Conservation (phyloP, 2,888 invertebrate genomes). For the Dorcus hopei region DNA sequence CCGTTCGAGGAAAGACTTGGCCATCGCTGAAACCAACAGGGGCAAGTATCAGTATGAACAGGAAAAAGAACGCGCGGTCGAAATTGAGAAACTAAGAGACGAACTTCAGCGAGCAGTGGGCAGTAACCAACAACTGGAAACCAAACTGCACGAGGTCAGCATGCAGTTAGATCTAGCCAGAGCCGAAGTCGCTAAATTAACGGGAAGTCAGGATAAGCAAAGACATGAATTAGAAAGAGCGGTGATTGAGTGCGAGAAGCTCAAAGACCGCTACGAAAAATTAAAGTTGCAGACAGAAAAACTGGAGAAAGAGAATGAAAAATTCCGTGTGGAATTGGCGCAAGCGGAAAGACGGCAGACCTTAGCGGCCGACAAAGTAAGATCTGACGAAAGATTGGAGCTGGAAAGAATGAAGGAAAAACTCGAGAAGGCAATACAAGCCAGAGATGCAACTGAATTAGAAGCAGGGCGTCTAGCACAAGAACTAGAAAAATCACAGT, state of each 20-base stretch:
- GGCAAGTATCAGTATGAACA: constrained; percentile 77
- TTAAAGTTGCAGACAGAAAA: constrained; percentile 69
- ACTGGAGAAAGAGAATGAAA: constrained; percentile 73
- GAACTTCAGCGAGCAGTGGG: constrained; percentile 68
- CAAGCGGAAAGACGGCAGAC: constrained; percentile 61
- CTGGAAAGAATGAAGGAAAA: constrained; percentile 82
- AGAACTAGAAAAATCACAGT: constrained; percentile 82
- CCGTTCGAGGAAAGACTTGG: constrained; percentile 71
- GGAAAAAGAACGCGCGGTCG: constrained; percentile 61
- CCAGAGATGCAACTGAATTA: constrained; percentile 78
- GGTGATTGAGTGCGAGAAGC: constrained; percentile 85
- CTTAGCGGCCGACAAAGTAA: constrained; percentile 61
- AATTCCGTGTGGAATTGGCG: constrained; percentile 66
- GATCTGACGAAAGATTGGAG: constrained; percentile 70
- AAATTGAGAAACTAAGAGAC: constrained; percentile 69
- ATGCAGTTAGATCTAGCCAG: constrained; percentile 78
- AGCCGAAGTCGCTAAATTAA: constrained; percentile 72
- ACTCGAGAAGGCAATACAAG: constrained; percentile 79
- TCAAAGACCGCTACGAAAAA: constrained; percentile 80
- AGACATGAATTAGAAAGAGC: constrained; percentile 77
- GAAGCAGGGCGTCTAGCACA: constrained; percentile 81
- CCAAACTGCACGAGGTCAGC: constrained; percentile 73
- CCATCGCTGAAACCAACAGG: constrained; percentile 72
- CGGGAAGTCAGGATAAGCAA: constrained; percentile 75
- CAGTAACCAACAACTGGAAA: constrained; percentile 68